These are phyloP conservation scores for Hemaris fuciformis DNA, from an alignment of 2,888 invertebrate genomes.

Conservation along the genomic window DNA sequence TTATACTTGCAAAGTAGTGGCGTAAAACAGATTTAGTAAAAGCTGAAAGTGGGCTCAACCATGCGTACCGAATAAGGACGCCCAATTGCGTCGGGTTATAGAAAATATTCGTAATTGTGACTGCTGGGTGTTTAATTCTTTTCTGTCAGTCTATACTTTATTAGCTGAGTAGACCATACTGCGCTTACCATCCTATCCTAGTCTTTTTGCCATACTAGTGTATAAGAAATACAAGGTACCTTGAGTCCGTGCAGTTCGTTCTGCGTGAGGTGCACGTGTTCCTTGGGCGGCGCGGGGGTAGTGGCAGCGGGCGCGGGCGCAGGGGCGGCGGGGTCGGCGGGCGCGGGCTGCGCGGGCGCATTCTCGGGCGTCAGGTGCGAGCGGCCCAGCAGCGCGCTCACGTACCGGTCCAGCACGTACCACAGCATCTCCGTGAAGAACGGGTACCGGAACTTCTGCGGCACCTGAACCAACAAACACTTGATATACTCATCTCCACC, in stretches of 20 bases:
- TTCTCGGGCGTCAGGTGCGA: conserved; percentile 85
- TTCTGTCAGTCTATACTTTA: no score
- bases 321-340: conserved; percentile 84
- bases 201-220: no score
- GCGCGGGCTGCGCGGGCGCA: conserved; percentile 33
- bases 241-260: conserved; percentile 90
- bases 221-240: conserved; percentile 64
- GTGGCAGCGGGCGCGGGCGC: no score
- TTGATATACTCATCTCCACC: not conserved
- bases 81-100: no score
- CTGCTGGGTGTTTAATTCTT: no score
- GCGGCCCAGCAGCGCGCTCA: conserved; percentile 91
- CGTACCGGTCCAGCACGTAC: conserved; percentile 97
- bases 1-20: no score
- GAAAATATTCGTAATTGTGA: no score
- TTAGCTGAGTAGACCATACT: no score
- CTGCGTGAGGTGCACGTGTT: conserved; percentile 89
- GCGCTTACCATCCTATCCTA: no score
- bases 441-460: conserved; percentile 98
- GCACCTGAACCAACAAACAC: conserved; percentile 84
- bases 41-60: not conserved
- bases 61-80: no score
- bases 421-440: conserved; percentile 99
- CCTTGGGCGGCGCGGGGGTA: conserved; percentile 85
- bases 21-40: not conserved